Conservation (phyloP, 2,888 invertebrate genomes). For the Drosophila hamatofila region DNA sequence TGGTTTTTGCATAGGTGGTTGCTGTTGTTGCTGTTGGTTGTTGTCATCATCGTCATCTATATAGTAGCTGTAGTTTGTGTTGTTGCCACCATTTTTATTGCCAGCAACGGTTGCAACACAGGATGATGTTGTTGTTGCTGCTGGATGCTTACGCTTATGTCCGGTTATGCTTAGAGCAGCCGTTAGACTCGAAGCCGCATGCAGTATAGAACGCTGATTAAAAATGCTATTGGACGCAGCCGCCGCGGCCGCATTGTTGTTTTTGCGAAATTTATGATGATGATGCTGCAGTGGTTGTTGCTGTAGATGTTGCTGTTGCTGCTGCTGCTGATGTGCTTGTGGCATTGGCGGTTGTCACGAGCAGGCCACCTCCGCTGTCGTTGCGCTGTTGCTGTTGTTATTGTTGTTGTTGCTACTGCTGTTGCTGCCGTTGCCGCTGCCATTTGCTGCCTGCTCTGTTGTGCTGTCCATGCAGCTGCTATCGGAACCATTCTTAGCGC, state of each 20-base stretch:
- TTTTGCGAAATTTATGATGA: constrained; percentile 83
- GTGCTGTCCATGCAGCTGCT: constrained; percentile 45
- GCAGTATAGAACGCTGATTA: constrained; percentile 79
- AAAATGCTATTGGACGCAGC: constrained; percentile 84
- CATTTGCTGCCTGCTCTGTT: constrained; percentile 46
- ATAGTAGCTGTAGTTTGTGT: constrained; percentile 32
- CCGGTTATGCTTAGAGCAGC: constrained; percentile 80
- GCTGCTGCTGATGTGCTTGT: constrained; percentile 51
- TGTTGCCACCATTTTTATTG: constrained; percentile 52
- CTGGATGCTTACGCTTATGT: constrained; percentile 70
- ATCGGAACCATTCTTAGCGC: constrained; percentile 64
- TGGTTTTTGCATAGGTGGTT: constrained; percentile 43
- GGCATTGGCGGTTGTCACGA: constrained; percentile 84
- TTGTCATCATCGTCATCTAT: constrained; percentile 65
- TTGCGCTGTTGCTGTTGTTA: constrained; percentile 56
- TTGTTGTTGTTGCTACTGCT: constrained; percentile 51
- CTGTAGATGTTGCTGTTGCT: constrained; percentile 50
- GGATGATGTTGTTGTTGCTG: constrained; percentile 26
- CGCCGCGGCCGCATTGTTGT: constrained; percentile 84
- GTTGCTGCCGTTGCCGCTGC: constrained; percentile 42
- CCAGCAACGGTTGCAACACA: constrained; percentile 44
- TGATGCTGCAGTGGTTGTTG: constrained; percentile 61
- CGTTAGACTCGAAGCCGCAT: constrained; percentile 74
- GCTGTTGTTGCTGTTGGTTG: constrained; percentile 33
- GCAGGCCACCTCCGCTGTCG: constrained; percentile 84